Evolutionary conservation across 2,888 invertebrate genomes (phyloP).

Genomic region (Arctia plantaginis): DNA sequence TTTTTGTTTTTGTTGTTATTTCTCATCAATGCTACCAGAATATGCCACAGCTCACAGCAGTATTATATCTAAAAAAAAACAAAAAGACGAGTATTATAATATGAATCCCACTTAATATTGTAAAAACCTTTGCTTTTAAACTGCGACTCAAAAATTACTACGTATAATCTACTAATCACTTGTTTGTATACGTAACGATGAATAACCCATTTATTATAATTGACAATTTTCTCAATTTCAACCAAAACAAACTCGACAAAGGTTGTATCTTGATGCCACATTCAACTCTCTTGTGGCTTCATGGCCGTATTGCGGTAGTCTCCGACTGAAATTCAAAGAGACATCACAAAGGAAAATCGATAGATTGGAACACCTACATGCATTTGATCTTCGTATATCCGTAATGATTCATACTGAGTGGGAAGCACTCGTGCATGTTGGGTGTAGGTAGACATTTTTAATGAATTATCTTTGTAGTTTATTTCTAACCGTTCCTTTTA

Average conservation of each 20-base stretch:
- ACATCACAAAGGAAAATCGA: neutral
- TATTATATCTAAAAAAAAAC: too few relatives aligned
- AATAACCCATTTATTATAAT: neutral
- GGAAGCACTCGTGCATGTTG: neutral
- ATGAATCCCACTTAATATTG: too few relatives aligned
- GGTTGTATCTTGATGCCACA: neutral
- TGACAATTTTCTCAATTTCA: neutral
- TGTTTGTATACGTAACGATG: neutral
- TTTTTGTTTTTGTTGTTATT: too few relatives aligned
- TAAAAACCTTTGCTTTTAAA: too few relatives aligned
- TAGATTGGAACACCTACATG: neutral
- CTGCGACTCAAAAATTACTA: neutral
- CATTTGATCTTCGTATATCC: neutral
- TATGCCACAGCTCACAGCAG: too few relatives aligned
- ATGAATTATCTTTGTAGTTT: neutral
- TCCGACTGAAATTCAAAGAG: neutral
- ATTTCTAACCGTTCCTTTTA: too few relatives aligned
- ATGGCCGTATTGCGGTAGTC: neutral
- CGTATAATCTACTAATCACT: neutral
- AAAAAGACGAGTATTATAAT: too few relatives aligned
- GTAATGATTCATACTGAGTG: neutral
- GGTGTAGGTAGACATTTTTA: neutral
- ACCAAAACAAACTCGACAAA: neutral
- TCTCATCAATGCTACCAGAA: too few relatives aligned
- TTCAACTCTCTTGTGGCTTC: neutral